Base-by-base conservation (phyloP, 2,797 vertebrate genomes). In the Diplodus puntazzo region DNA sequence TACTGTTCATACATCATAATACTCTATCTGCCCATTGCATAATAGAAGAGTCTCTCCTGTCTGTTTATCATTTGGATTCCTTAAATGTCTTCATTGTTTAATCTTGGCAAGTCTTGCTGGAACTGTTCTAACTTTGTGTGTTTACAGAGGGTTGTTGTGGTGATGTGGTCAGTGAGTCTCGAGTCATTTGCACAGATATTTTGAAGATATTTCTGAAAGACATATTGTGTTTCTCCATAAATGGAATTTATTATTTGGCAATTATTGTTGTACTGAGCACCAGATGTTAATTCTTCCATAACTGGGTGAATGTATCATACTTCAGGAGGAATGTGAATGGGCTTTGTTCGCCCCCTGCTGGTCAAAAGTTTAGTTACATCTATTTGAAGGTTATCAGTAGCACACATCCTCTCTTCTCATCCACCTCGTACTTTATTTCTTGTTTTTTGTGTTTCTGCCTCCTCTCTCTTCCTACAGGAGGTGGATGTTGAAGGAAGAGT, bases 401-500 rank as follows among this genome's bases (percentile, higher is more conserved):
- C 18, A 52, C n/a, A 52, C 30, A 46, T 52, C 2, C 14, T 59
- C 14, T 59, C 17, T 39, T 10, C 39, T 39, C 39, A 39, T 39
- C 39, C 10, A 39, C 2, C 10, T 39, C 1, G 1, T 39, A 42
- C 21, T 73, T 61, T 5, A 55, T 42, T 7, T 68, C 12, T 39
- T 39, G 2, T 39, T 8, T 39, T 11, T 39, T 2, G 11, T 39
- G 39, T 39, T 39, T 39, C 39, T 39, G 39, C n/a, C 60, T 45
- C 63, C 18, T 80, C 61, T 66, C 6, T 84, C 85, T 78, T 21
- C 77, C 55, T 76, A 20, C 58, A 92, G 94, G 92, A 94, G 77
- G 88, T 95, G 79, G 93, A 92, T 79, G 86, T 88, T 90, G 92
- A 92, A 42, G 92, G 93, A 23, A 82, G 94, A n/a, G 95, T 96